These are phyloP conservation scores for Diuraphis noxia DNA, from an alignment of 1,140 invertebrate genomes.

Conservation along the genomic window DNA sequence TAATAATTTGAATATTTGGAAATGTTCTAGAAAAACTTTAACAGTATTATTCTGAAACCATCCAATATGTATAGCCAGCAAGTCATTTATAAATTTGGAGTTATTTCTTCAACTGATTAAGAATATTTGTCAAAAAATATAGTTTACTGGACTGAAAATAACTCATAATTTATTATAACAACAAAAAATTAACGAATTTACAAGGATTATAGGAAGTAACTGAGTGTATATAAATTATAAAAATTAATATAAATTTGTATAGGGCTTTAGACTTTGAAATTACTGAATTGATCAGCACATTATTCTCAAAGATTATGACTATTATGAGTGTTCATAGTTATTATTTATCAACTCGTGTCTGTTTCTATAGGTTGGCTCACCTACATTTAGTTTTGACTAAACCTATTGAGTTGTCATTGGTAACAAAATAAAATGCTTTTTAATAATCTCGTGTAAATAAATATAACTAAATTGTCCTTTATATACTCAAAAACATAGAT, in stretches of 20 bases:
- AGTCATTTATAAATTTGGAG: slow-evolving; percentile 34
- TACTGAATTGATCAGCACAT: background rate
- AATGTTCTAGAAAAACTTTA: slow-evolving; percentile 20
- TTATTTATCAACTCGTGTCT: background rate
- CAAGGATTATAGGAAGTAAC: background rate
- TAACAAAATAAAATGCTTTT: background rate
- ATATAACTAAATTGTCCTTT: too few species aligned
- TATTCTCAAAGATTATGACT: background rate
- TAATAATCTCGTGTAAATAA: too few species aligned
- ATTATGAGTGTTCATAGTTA: background rate
- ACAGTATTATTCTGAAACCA: background rate
- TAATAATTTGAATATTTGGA: background rate
- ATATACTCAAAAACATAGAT: too few species aligned
- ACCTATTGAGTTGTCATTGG: background rate
- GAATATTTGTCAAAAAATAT: background rate
- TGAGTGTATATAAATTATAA: background rate
- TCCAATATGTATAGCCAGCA: slow-evolving; percentile 33
- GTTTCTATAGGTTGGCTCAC: background rate
- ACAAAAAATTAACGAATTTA: background rate
- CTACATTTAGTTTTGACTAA: background rate
- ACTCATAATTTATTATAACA: background rate
- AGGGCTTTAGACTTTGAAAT: background rate
- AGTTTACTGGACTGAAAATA: background rate
- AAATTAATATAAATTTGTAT: background rate
- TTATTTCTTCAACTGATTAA: background rate